A percentile compares a stretch with the other conserved stretches of the same genome.
phyloP scores from a whole-genome alignment of 2,888 invertebrate species.

The Melipona bicolor region DNA sequence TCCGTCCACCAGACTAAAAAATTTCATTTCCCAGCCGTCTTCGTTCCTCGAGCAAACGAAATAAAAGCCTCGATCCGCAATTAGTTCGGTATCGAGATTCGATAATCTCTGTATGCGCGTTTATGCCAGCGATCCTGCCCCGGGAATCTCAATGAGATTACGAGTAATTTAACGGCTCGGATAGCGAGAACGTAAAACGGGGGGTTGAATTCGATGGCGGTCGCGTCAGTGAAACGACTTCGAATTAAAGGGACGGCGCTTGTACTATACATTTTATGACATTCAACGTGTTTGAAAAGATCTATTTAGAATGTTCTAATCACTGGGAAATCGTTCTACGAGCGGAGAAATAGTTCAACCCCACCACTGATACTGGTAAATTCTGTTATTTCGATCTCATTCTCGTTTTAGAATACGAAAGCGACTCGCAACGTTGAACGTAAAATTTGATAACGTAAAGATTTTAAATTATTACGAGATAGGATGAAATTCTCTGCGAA shows the following conservation, averaged over 20 bases:
- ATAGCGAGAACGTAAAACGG: neutral
- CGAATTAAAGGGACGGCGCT: neutral
- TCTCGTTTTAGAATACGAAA: too few relatives aligned
- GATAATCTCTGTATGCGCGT: neutral
- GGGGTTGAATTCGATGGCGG: neutral
- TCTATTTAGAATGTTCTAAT: too few relatives aligned
- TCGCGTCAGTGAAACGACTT: neutral
- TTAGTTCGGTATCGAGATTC: neutral
- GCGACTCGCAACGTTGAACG: too few relatives aligned
- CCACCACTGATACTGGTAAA: too few relatives aligned
- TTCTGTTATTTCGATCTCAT: too few relatives aligned
- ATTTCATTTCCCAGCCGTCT: neutral
- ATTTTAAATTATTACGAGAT: too few relatives aligned
- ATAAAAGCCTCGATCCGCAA: neutral
- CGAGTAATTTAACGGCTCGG: neutral
- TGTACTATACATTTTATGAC: neutral
- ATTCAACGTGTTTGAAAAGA: neutral
- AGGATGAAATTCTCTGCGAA: too few relatives aligned
- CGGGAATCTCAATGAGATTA: neutral
- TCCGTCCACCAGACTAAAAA: neutral
- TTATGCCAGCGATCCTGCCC: neutral
- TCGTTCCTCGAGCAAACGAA: neutral
- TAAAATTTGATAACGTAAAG: too few relatives aligned
- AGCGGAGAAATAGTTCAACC: neutral
- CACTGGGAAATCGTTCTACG: neutral